Evolutionary conservation across 2,113 vertebrate genomes (phyloP).

Genomic region (Cyprichromis sp.): DNA sequence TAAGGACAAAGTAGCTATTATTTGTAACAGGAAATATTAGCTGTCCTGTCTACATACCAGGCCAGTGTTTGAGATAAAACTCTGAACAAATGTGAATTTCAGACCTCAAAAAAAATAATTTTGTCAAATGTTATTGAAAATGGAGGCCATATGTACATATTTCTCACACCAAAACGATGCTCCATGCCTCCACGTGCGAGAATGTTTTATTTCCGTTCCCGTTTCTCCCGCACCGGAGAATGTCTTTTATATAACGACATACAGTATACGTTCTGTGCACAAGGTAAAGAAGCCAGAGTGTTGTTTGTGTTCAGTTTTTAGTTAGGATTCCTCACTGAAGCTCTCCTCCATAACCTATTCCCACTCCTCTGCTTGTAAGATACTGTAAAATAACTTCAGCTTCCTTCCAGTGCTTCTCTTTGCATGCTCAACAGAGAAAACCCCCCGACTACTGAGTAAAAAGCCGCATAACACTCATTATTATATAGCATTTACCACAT

Average conservation of each 20-base stretch:
- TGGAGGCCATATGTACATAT: conserved; percentile 35
- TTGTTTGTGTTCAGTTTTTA: not conserved
- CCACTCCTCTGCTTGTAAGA: conserved; percentile 76
- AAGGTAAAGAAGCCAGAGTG: not conserved
- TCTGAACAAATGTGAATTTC: conserved; percentile 34
- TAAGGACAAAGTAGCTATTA: conserved; percentile 21
- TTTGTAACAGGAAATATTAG: not conserved
- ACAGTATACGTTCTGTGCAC: not conserved
- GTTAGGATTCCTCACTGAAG: not conserved
- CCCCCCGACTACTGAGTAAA: not conserved
- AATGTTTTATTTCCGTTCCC: not conserved
- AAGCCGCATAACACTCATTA: not conserved
- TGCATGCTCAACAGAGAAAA: conserved; percentile 76
- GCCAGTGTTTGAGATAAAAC: conserved; percentile 10
- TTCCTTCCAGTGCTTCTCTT: conserved; percentile 47
- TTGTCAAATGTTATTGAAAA: conserved; percentile 6
- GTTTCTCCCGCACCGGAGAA: not conserved
- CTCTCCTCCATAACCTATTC: not conserved
- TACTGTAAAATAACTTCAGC: conserved; percentile 82
- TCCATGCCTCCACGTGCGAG: conserved; percentile 1
- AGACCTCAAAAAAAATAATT: conserved; percentile 13
- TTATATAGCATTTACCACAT: conserved; percentile 40
- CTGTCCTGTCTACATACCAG: not conserved
- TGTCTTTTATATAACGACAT: conserved; percentile 1
- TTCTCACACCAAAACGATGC: conserved; percentile 13